Evolutionary conservation across 2,797 vertebrate species (phyloP).

Genomic region (Thalassophryne amazonica): DNA sequence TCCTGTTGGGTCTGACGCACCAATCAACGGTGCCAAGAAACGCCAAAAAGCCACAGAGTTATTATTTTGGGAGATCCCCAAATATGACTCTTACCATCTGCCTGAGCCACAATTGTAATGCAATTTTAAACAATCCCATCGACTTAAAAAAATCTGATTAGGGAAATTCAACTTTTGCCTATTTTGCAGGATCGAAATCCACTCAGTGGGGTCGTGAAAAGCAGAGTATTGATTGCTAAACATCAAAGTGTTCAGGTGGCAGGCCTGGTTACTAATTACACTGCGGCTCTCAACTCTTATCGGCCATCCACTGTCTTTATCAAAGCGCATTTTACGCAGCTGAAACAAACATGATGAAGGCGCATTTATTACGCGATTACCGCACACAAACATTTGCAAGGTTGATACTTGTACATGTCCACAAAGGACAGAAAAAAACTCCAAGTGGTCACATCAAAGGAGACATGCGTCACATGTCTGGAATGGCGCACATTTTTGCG

Average conservation of each 20-base stretch:
- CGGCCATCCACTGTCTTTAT: constrained; percentile 61
- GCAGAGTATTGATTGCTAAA: constrained; percentile 42
- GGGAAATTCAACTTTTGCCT: constrained; percentile 16
- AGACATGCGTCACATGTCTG: no score
- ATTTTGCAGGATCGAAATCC: constrained; percentile 36
- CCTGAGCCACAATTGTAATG: no score
- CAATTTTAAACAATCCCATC: no score
- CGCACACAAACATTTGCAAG: constrained; percentile 56
- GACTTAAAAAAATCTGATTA: not conserved
- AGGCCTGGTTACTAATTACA: constrained; percentile 72
- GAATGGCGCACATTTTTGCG: no score
- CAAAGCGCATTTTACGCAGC: constrained; percentile 63
- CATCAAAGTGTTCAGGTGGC: constrained; percentile 62
- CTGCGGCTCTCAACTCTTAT: constrained; percentile 62
- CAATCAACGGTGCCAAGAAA: constrained; percentile 49
- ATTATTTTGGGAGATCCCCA: no score
- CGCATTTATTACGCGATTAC: constrained; percentile 62
- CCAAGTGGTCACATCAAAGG: not conserved
- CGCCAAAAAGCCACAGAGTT: no score
- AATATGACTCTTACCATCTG: no score
- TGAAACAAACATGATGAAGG: constrained; percentile 73
- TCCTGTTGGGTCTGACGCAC: constrained; percentile 48
- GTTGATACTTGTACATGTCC: constrained; percentile 14
- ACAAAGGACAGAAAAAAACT: constrained; percentile 24
- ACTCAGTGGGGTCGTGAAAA: constrained; percentile 51